Conservation (phyloP, 2,888 invertebrate genomes). For the Druceiella hillmani region DNA sequence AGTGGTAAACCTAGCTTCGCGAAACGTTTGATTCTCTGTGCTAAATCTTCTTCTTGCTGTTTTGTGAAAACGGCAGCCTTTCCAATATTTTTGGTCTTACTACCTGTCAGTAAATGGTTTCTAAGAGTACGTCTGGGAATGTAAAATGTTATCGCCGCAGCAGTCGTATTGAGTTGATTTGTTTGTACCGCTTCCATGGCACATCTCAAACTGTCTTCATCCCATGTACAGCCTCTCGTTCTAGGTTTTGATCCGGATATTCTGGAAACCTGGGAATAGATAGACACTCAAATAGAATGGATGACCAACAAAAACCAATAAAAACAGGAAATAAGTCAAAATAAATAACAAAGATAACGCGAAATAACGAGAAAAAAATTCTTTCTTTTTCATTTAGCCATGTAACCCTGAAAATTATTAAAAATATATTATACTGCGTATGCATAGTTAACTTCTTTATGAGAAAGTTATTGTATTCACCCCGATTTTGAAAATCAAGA, state of each 20-base stretch:
- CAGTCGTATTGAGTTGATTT: slow-evolving; percentile 22
- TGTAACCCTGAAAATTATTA: too few relatives aligned
- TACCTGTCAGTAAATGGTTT: slow-evolving; percentile 23
- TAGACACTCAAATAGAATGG: too few relatives aligned
- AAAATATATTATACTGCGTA: too few relatives aligned
- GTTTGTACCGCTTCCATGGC: slow-evolving; percentile 25
- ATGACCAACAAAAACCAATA: too few relatives aligned
- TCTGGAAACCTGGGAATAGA: neutral
- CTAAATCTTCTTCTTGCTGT: slow-evolving; percentile 21
- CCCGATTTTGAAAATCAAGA: too few relatives aligned
- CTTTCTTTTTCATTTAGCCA: too few relatives aligned
- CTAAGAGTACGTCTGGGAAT: slow-evolving; percentile 26
- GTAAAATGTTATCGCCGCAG: slow-evolving; percentile 22
- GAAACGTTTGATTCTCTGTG: slow-evolving; percentile 25
- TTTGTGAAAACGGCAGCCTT: slow-evolving; percentile 22
- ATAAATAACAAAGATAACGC: too few relatives aligned
- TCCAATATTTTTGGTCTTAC: slow-evolving; percentile 20
- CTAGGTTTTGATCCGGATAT: slow-evolving; percentile 9
- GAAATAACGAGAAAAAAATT: too few relatives aligned
- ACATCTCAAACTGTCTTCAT: slow-evolving; percentile 22
- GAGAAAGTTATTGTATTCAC: too few relatives aligned
- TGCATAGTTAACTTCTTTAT: too few relatives aligned
- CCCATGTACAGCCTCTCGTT: slow-evolving; percentile 20
- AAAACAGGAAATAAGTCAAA: too few relatives aligned
- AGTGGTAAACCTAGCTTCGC: slow-evolving; percentile 25